Evolutionary conservation across 2,113 vertebrate species (phyloP).

Genomic region (Smithornis capensis): DNA sequence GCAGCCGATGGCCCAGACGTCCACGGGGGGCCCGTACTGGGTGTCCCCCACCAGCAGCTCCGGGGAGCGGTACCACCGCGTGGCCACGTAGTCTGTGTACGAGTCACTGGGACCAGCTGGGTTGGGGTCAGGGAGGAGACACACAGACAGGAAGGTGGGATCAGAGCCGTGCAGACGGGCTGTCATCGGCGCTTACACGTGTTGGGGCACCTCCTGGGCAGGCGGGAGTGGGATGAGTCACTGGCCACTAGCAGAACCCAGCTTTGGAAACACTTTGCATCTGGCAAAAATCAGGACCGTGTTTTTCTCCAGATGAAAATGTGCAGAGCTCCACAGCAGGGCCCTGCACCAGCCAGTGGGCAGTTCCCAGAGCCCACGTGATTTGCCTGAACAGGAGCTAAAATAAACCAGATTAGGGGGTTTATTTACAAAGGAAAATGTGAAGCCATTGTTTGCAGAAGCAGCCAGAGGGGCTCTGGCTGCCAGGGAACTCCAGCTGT

Average conservation of each 20-base stretch:
- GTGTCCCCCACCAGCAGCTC: constrained; percentile 93
- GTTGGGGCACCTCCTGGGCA: neutral
- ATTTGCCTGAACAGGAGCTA: neutral
- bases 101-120: constrained; percentile 90
- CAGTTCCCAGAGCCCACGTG: neutral
- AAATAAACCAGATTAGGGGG: neutral
- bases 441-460: constrained; percentile 6
- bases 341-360: neutral
- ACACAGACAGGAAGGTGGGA: neutral
- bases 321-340: neutral
- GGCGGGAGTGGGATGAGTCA: neutral
- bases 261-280: neutral
- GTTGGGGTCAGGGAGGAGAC: neutral
- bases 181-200: accelerated
- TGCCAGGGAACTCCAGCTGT: constrained; percentile 29
- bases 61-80: constrained; percentile 92
- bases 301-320: neutral
- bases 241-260: neutral
- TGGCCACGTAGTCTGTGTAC: constrained; percentile 97
- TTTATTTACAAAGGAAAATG: constrained; percentile 18
- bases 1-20: constrained; percentile 94
- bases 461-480: neutral
- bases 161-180: neutral
- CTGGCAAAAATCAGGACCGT: neutral
- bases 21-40: constrained; percentile 89